Evolutionary conservation across 2,113 vertebrate species (phyloP), one percentile per base, ranked within the genome.

Genomic region (Istiophorus platypterus): DNA sequence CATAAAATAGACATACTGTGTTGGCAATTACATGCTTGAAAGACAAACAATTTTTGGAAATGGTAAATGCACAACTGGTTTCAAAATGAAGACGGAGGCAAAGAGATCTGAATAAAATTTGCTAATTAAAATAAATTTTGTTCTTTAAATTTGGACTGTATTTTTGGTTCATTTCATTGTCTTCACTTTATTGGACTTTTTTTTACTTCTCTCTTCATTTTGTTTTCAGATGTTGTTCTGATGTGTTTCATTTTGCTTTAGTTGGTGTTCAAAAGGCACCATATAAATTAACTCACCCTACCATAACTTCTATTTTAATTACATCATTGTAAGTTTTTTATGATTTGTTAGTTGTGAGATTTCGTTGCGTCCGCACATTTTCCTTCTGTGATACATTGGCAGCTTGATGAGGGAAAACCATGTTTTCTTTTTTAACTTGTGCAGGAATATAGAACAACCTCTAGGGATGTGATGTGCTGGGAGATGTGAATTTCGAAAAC

Each of bases 331-430:
- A 61, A 20, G 0, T 67, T 14, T 10, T 34, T 27, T 39, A 5
- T 57, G 0, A 29, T 56, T 12, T 24, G 0, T 14, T 7, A 7
- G 14, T 20, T 9, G 10, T 24, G 62, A 13, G 1, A 80, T 41
- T 31, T 10, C 61, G 24, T 17, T 39, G 8, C 57, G 67, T 57
- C 51, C 14, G 45, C 22, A 51, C 57, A 9, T 26, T n/a, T 24
- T 13, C 58, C 31, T 11, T 22, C 34, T 61, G 71, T 59, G 34
- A 81, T 6, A 34, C 34, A 27, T 27, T 49, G 78, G 61, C 54
- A 27, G 41, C 61, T 65, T 27, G 49, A 73, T 13, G 10, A 27
- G 27, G 14, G 3, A 42, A 61, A 73, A 20, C 4, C 17, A 7
- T 18, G 7, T 24, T 6, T 31, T 17, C 22, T 42, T 42, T 42